These are phyloP conservation scores for Mionectes macconnelli DNA, from an alignment of 2,113 vertebrate species.

Conservation along the genomic window DNA sequence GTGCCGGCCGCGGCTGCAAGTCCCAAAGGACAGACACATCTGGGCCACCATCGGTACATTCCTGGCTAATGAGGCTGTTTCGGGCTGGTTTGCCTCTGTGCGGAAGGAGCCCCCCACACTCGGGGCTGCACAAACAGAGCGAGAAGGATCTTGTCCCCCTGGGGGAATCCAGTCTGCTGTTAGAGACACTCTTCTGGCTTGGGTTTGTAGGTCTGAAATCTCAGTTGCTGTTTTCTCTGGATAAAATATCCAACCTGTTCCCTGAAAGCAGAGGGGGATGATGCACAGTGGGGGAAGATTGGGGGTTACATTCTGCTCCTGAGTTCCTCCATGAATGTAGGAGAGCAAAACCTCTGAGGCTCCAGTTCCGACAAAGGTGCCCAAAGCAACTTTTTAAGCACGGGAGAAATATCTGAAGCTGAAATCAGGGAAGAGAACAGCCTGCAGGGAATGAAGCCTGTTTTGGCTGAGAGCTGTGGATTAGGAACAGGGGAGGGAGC, in stretches of 20 bases:
- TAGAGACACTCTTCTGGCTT: fast-evolving
- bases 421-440: neutral
- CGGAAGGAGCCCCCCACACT: neutral
- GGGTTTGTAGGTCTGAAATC: neutral
- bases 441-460: neutral
- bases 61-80: neutral
- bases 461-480: neutral
- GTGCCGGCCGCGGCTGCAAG: neutral
- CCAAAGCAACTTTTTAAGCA: neutral
- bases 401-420: neutral
- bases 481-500: neutral
- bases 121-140: fast-evolving
- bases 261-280: neutral
- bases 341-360: neutral
- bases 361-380: neutral
- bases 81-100: neutral
- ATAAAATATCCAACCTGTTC: fast-evolving
- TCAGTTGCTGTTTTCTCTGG: neutral
- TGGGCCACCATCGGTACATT: neutral
- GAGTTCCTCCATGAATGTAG: neutral
- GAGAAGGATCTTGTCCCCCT: neutral
- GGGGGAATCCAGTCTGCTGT: fast-evolving
- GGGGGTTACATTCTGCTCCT: neutral
- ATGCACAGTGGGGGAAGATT: fast-evolving
- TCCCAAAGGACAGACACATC: neutral